Evolutionary conservation across 1,140 invertebrate species (phyloP).

Genomic region (Pomacea maculata): DNA sequence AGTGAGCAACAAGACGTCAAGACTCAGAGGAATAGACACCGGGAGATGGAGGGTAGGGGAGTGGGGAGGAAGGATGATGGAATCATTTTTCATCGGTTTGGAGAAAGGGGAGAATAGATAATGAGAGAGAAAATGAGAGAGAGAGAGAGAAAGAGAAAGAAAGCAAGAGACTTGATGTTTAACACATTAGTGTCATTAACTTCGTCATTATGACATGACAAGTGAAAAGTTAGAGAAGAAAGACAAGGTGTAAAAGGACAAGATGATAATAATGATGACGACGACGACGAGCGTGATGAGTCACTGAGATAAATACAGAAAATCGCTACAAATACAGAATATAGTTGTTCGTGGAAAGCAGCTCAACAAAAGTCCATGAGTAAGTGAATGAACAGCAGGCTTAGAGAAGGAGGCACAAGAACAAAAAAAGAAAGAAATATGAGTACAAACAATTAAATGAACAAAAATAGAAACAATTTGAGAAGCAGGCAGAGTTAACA

Average conservation of each 20-base stretch:
- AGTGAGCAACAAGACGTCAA: neutral
- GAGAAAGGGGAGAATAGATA: neutral
- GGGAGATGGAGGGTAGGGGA: neutral
- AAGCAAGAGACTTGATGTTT: neutral
- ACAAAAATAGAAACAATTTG: too few relatives aligned
- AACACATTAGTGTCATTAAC: neutral
- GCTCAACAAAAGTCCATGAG: too few relatives aligned
- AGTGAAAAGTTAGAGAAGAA: neutral
- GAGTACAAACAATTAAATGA: too few relatives aligned
- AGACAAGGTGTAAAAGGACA: neutral
- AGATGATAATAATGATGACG: neutral
- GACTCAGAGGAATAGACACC: neutral
- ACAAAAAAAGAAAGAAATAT: too few relatives aligned
- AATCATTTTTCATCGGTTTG: too few relatives aligned
- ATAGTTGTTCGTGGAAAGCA: too few relatives aligned
- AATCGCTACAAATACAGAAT: too few relatives aligned
- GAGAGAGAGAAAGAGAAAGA: neutral
- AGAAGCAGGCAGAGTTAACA: too few relatives aligned
- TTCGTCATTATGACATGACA: neutral
- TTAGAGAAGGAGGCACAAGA: too few relatives aligned
- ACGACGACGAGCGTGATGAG: neutral
- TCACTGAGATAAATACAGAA: neutral
- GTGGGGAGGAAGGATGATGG: neutral
- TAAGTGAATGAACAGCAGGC: too few relatives aligned
- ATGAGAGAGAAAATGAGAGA: neutral